Evolutionary conservation across 2,888 invertebrate species (phyloP).

Genomic region (Lissonota sp.): DNA sequence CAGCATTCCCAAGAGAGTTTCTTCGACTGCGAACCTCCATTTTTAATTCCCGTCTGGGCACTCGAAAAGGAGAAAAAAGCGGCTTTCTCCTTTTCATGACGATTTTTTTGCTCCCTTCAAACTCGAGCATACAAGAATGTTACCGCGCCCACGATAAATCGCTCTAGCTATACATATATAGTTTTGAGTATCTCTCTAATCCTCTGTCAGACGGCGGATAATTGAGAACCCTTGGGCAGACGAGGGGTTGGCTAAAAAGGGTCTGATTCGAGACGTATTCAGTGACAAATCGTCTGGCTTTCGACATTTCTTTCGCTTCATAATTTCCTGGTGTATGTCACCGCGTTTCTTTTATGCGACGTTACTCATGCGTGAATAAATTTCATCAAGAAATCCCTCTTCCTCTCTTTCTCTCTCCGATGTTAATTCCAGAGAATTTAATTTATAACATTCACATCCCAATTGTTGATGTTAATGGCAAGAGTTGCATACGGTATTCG

Average conservation of each 20-base stretch:
- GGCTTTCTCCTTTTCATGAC: neutral
- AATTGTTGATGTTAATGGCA: too few relatives aligned
- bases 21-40: conserved; percentile 5
- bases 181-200: neutral
- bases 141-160: too few relatives aligned
- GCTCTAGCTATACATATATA: too few relatives aligned
- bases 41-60: neutral
- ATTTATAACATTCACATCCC: too few relatives aligned
- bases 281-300: conserved; percentile 15
- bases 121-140: neutral
- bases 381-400: conserved; percentile 10
- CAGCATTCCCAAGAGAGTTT: conserved; percentile 31
- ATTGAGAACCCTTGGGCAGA: neutral
- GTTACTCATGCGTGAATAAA: conserved; percentile 74
- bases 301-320: conserved; percentile 65
- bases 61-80: neutral
- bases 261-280: conserved; percentile 4
- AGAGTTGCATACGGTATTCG: too few relatives aligned
- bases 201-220: conserved; percentile 14
- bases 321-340: conserved; percentile 81
- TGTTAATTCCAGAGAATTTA: too few relatives aligned
- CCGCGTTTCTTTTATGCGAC: conserved; percentile 81
- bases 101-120: neutral
- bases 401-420: neutral
- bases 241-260: neutral